Base-by-base conservation (phyloP, 2,113 vertebrate species). In the Oncorhynchus mykiss region DNA sequence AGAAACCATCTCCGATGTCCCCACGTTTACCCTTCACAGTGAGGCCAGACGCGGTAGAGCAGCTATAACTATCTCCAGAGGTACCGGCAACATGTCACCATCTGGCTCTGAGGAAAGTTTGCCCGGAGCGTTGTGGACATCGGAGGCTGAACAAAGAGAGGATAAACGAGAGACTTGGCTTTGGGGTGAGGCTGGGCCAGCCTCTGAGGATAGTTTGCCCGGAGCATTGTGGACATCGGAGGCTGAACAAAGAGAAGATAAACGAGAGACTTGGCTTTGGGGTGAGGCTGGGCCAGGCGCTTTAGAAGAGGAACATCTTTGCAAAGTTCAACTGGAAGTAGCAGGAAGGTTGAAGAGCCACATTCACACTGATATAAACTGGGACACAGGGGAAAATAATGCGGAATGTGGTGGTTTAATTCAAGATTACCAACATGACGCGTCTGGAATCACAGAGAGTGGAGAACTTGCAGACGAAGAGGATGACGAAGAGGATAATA, bases 401-500 rank as follows among this genome's bases (percentile, higher is more conserved):
- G 25, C 88, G 39, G 88, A 89, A 49, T 85, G 88, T 0, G 48
- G 71, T 67, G 48, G 72, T 67, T 90, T 92, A 78, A 86, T 89
- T 78, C 87, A 85, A 13, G 73, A 77, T 51, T 48, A 66, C 14
- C 83, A 75, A 45, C 18, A 60, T 0, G 72, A 78, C 9, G 6
- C 24, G 39, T 81, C 54, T 1, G 73, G 48, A 67, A 29, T 27
- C 67, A 20, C 59, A 2, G 86, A 88, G 12, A 54, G 51, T 54
- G 72, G 31, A 62, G 84, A 65, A 68, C 1, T 74, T 29, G 84
- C 16, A 75, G 82, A 85, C 2, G 83, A 92, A 0, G 77, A 80
- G 18, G 57, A 77, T 0, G 91, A 54, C 5, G 12, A 18, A 18
- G 51, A 45, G 39, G 9, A 12, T 11, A 83, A 90, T 1, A 83